phyloP scores from a whole-genome alignment of 2,113 vertebrate species.

The Oplegnathus fasciatus region DNA sequence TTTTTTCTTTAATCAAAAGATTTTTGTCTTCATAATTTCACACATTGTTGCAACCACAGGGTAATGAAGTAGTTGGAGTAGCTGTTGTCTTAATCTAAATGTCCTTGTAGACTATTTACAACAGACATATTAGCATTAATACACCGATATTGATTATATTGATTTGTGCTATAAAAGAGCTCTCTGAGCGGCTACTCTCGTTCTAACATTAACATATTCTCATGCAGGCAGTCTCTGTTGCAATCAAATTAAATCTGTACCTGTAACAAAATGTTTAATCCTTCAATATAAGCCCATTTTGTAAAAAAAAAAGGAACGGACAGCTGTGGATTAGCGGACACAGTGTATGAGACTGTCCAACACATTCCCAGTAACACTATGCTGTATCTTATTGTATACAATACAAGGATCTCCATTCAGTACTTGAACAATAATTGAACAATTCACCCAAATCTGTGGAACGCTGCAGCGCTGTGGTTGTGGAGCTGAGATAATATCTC shows the following conservation, averaged over 20 bases:
- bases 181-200: background rate
- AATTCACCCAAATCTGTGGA: constrained; percentile 16
- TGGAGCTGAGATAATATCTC: constrained; percentile 34
- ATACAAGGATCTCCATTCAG: constrained; percentile 39
- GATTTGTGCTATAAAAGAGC: background rate
- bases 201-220: background rate
- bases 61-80: background rate
- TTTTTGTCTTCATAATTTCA: background rate
- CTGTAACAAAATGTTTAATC: background rate
- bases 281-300: background rate
- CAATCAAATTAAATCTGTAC: background rate
- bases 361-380: constrained; percentile 24
- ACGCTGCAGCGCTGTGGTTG: background rate
- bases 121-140: background rate
- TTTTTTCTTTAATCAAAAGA: background rate
- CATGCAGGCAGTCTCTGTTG: background rate
- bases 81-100: background rate
- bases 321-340: constrained; percentile 1
- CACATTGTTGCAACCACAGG: background rate
- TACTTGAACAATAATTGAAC: constrained; percentile 12
- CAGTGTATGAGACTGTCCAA: constrained; percentile 13
- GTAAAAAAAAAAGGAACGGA: background rate
- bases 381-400: background rate
- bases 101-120: background rate
- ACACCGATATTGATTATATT: background rate